These are phyloP conservation scores for Helicoverpa zea DNA, from an alignment of 1,140 invertebrate species.

Conservation along the genomic window DNA sequence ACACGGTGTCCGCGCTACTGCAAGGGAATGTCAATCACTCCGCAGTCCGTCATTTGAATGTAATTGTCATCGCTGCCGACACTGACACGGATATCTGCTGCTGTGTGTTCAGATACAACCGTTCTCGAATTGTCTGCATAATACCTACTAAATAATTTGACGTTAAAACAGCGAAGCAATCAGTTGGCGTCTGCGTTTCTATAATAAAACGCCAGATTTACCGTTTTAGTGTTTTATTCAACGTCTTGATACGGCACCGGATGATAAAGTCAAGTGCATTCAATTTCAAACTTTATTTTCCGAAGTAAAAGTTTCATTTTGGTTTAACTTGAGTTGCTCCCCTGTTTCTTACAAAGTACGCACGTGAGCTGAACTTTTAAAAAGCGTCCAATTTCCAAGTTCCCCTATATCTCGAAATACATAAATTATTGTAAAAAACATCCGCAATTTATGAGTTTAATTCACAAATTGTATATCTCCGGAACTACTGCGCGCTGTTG, in stretches of 20 bases:
- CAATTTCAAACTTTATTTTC: conserved; percentile 9
- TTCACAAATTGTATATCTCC: conserved; percentile 33
- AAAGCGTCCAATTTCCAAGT: conserved; percentile 43
- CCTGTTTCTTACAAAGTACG: conserved; percentile 28
- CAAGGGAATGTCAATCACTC: background rate
- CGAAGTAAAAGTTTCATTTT: conserved; percentile 22
- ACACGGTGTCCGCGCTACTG: background rate
- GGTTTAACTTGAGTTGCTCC: conserved; percentile 3
- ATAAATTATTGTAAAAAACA: conserved; percentile 45
- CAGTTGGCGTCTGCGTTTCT: conserved; percentile 4
- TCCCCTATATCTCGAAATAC: conserved; percentile 38
- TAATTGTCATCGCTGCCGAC: background rate
- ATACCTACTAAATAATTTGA: background rate
- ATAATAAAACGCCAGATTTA: conserved; percentile 41
- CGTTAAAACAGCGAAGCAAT: background rate
- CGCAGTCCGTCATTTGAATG: background rate
- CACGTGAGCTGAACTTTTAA: conserved; percentile 46
- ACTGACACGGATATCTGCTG: background rate
- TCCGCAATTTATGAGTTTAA: conserved; percentile 44
- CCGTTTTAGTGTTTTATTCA: conserved; percentile 45
- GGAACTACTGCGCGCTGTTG: conserved; percentile 17
- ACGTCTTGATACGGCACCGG: conserved; percentile 33
- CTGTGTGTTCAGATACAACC: no score
- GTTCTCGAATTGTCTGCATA: background rate
- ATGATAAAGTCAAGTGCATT: conserved; percentile 1